Base-by-base conservation (phyloP, 2,797 vertebrate genomes). In the Rachycentron canadum region DNA sequence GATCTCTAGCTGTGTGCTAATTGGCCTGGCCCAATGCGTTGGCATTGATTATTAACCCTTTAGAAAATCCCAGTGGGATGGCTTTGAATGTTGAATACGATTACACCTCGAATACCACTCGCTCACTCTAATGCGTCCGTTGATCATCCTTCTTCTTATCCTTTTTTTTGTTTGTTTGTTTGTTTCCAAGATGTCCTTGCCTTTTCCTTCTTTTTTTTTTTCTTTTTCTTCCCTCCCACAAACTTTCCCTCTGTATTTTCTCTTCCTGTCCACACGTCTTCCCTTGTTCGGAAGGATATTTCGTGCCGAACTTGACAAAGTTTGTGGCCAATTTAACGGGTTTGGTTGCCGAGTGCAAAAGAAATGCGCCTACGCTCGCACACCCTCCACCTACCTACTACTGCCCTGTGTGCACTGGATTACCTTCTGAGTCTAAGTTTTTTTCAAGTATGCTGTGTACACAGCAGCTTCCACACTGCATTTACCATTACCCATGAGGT, bases 31-130 rank as follows among this genome's bases (percentile, higher is more conserved):
- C 63, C 4, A 4, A 79, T 67, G 70, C 68, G 74, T 64, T 84
- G 72, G 32, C 76, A 84, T 82, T 84, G 83, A 87, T 88, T 87
- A 78, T 81, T 83, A 87, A 88, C 79, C 75, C 84, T 61, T 80
- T 55, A 78, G 25, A 80, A 70, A 69, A 57, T 70, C 83, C 76
- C 83, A 84, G 69, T 28, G 28, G 78, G 75, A 57, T 34, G 66
- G 49, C 69, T 68, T 26, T 73, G 76, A 82, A 73, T 74, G 76
- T 59, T 62, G 40, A 83, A 65, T 67, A 81, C 41, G 40, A 55
- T 79, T 63, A 66, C 76, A 78, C 70, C 66, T 67, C 57, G 36
- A 50, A 75, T 56, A 61, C 58, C 43, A n/a, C n/a, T 41, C 17
- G n/a, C 53, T 83, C 58, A 43, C 30, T 76, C 47, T 45, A 28